Conservation (phyloP, 2,113 vertebrate genomes). For the Tragelaphus strepsiceros region DNA sequence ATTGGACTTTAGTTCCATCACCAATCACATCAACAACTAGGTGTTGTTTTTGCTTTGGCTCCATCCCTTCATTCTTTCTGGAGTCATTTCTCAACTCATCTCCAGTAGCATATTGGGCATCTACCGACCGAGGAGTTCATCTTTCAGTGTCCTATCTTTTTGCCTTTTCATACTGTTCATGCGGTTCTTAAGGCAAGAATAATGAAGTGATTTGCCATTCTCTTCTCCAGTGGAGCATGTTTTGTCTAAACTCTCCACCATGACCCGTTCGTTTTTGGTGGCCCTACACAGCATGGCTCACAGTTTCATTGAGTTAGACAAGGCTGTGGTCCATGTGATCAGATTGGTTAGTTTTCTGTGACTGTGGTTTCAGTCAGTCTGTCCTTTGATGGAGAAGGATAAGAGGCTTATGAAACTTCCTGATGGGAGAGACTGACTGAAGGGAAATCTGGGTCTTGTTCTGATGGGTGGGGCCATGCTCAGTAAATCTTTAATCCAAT, state of each 20-base stretch:
- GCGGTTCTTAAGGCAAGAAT: background rate
- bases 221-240: background rate
- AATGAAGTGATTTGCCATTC: background rate
- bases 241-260: background rate
- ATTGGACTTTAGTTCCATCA: background rate
- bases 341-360: background rate
- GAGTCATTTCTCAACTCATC: background rate
- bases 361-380: background rate
- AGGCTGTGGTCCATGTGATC: background rate
- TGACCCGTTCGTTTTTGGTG: rapidly evolving
- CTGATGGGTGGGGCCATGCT: background rate
- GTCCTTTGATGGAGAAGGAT: background rate
- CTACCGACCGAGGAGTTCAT: rapidly evolving
- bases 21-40: background rate
- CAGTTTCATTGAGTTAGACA: background rate
- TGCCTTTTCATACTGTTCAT: background rate
- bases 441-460: background rate
- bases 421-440: background rate
- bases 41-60: background rate
- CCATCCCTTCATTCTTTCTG: background rate
- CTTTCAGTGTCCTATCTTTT: background rate
- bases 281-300: background rate
- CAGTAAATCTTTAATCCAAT: background rate
- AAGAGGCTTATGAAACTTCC: background rate
- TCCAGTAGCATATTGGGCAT: background rate